Evolutionary conservation across 2,113 vertebrate genomes (phyloP).

Genomic region (Psilopogon haemacephalus): DNA sequence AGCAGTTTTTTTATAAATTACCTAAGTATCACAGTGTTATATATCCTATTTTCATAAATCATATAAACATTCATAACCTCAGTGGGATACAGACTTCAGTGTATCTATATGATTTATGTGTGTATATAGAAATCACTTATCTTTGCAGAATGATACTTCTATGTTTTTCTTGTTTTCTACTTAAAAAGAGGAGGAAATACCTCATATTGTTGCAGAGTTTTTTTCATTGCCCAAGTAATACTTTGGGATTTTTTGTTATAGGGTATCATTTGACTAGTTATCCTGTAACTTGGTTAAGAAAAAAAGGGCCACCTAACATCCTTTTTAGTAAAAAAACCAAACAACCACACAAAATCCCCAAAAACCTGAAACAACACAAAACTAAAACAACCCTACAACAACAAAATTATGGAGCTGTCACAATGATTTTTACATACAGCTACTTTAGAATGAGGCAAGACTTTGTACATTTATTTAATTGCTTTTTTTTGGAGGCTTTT

Average conservation of each 20-base stretch:
- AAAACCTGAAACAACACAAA: background rate
- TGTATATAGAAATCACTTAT: background rate
- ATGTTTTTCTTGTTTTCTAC: background rate
- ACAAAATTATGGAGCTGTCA: background rate
- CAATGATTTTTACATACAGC: background rate
- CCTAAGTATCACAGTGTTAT: background rate
- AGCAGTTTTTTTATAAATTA: constrained; percentile 36
- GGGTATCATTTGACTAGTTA: background rate
- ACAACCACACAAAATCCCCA: background rate
- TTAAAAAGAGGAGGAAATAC: background rate
- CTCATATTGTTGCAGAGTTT: background rate
- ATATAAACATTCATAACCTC: constrained; percentile 24
- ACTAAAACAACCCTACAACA: background rate
- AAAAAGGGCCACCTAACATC: background rate
- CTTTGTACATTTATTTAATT: background rate
- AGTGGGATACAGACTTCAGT: constrained; percentile 17
- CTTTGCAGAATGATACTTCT: background rate
- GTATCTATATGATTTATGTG: background rate
- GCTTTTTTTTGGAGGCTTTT: background rate
- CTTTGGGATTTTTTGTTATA: background rate
- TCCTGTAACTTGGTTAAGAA: background rate
- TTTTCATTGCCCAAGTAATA: background rate
- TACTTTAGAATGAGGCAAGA: background rate
- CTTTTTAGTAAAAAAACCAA: background rate
- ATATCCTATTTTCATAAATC: constrained; percentile 47